Percentiles rank a stretch among this genome's conserved stretches.
Evolutionary conservation across 2,888 invertebrate species (phyloP).

Genomic region (Netelia virgata): DNA sequence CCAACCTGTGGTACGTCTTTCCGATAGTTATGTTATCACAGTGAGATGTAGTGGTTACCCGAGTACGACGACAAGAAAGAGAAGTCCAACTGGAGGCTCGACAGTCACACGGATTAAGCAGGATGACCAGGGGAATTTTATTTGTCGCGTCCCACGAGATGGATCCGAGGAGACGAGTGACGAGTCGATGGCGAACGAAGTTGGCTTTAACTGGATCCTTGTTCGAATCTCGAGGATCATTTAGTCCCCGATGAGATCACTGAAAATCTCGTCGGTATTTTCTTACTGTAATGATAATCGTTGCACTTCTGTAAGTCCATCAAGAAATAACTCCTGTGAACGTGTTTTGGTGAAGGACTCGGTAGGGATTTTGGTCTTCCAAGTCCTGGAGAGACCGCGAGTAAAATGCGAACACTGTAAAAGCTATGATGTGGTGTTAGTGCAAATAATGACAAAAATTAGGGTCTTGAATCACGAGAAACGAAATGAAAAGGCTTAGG

Average conservation of each 20-base stretch:
- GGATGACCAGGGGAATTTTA: slow-evolving; percentile 79
- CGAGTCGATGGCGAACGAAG: slow-evolving; percentile 61
- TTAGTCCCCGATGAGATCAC: slow-evolving; percentile 8
- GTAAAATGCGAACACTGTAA: no score
- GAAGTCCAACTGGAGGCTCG: background rate
- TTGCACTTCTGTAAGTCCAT: background rate
- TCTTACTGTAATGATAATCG: background rate
- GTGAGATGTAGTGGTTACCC: background rate
- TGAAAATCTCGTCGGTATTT: background rate
- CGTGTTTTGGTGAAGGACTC: no score
- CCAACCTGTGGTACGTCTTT: slow-evolving; percentile 31
- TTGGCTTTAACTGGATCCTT: background rate
- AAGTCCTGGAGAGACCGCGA: no score
- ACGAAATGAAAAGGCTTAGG: no score
- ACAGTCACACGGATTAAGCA: slow-evolving; percentile 76
- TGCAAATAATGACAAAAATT: no score
- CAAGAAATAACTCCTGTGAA: no score
- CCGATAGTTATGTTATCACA: slow-evolving; percentile 30
- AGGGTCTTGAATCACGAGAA: no score
- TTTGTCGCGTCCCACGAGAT: slow-evolving; percentile 5
- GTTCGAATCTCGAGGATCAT: slow-evolving; percentile 26
- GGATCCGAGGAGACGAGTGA: slow-evolving; percentile 29
- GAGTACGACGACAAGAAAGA: background rate
- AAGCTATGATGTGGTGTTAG: no score
- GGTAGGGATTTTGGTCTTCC: no score